Conservation (phyloP, 2,888 invertebrate genomes). For the Agrochola litura region DNA sequence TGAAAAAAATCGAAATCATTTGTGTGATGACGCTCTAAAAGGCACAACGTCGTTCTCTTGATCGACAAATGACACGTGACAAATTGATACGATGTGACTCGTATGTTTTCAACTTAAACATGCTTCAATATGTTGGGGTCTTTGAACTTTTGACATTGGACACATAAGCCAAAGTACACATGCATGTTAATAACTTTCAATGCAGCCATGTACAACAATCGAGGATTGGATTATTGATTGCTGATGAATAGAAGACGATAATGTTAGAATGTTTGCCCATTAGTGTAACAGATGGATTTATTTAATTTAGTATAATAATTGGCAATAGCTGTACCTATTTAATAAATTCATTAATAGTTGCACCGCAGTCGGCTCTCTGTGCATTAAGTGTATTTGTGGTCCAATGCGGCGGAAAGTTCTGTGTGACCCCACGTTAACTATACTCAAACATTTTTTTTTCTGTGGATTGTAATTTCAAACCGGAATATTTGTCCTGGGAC, state of each 20-base stretch:
- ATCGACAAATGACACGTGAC: not conserved
- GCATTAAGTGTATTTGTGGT: slow-evolving; percentile 8
- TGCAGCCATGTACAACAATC: not conserved
- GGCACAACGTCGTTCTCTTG: not conserved
- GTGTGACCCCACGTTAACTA: not conserved
- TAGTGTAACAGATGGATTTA: not conserved
- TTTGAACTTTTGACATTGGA: slow-evolving; percentile 4
- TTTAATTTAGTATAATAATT: not conserved
- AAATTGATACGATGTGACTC: slow-evolving; percentile 23
- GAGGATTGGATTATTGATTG: not conserved
- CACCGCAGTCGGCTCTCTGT: too few species aligned
- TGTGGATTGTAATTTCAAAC: not conserved
- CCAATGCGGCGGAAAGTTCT: not conserved
- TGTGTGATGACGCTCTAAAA: not conserved
- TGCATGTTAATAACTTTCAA: not conserved
- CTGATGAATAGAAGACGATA: not conserved
- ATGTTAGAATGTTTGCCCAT: not conserved
- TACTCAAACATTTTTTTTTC: not conserved
- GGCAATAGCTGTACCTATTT: not conserved
- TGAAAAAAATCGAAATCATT: too few species aligned
- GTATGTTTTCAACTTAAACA: not conserved
- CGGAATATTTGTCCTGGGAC: not conserved
- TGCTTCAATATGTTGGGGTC: not conserved
- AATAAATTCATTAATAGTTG: not conserved
- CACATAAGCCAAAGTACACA: too few species aligned